Evolutionary conservation across 2,113 vertebrate genomes (phyloP).

Genomic region (Epinephelus cyanopodus): DNA sequence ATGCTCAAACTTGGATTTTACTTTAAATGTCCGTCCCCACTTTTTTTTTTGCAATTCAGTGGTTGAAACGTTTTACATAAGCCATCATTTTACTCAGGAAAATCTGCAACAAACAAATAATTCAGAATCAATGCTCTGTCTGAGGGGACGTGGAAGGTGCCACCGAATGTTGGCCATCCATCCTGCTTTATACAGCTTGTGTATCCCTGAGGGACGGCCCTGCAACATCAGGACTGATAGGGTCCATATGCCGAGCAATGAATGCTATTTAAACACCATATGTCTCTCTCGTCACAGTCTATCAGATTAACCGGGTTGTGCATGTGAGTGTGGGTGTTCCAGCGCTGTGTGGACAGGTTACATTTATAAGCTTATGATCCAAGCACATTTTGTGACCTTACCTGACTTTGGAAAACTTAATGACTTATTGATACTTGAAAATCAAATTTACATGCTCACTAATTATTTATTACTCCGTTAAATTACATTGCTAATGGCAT

Average conservation of each 20-base stretch:
- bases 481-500: neutral
- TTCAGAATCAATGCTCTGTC: slow-evolving; percentile 31
- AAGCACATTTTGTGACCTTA: neutral
- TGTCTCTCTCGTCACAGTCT: slow-evolving; percentile 49
- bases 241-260: slow-evolving; percentile 61
- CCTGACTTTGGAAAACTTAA: neutral
- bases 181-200: slow-evolving; percentile 53
- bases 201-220: slow-evolving; percentile 46
- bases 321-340: neutral
- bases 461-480: slow-evolving; percentile 11
- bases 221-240: slow-evolving; percentile 48
- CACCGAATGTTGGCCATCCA: slow-evolving; percentile 52
- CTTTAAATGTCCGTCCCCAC: too few species aligned
- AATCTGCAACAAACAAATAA: slow-evolving; percentile 25
- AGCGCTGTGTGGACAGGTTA: neutral
- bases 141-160: slow-evolving; percentile 17
- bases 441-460: neutral
- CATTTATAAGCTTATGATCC: neutral
- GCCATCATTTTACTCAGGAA: neutral
- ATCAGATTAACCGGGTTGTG: neutral
- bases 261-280: slow-evolving; percentile 60
- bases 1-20: too few species aligned
- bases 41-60: too few species aligned
- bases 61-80: neutral
- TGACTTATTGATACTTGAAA: slow-evolving; percentile 1